Evolutionary conservation across 2,113 vertebrate species (phyloP), one percentile per base, ranked within the genome.

Genomic region (Galemys pyrenaicus): DNA sequence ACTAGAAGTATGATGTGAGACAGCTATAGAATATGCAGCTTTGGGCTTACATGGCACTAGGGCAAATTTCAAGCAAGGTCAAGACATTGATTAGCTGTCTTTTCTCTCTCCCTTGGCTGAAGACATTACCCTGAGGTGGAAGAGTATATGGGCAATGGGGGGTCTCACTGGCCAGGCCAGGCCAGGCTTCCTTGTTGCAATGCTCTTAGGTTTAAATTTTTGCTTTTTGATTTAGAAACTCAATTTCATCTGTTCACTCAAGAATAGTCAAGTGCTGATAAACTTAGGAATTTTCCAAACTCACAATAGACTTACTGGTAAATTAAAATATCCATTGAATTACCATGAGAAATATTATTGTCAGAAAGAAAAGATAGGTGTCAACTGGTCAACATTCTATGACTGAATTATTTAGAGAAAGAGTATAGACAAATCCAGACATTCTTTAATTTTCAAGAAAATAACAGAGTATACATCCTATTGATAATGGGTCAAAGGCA

Each of bases 301-400:
- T 93, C 32, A 11, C 37, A 74, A 49, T 3, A 80, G 41, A 74
- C 51, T 91, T 64, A 60, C 64, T 73, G 56, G 13, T 54, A 84
- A 91, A 79, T 88, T 9, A 84, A 85, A 91, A 80, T 54, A 49
- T 75, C 12, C 12, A 65, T 44, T 84, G 71, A 88, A 60, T 88
- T 93, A 88, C 35, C 65, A 56, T 91, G 24, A 83, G 35, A 87
- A 90, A 91, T 22, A 73, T 44, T 90, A 71, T 32, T 91, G 64
- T 87, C 71, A 73, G 82, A 81, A 84, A 90, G 87, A 10, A 94
- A 87, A 82, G 65, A 58, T 67, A 56, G 28, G 17, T 78, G 3
- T 79, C 41, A 75, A 35, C 19, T 13, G 20, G 41, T 89, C 77
- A 91, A 73, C 26, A 67, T 67, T 67, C 30, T 60, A 2, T 67